Percentiles rank a stretch among this genome's conserved stretches.
Evolutionary conservation across 2,113 vertebrate species (phyloP).

Genomic region (Pimephales promelas): DNA sequence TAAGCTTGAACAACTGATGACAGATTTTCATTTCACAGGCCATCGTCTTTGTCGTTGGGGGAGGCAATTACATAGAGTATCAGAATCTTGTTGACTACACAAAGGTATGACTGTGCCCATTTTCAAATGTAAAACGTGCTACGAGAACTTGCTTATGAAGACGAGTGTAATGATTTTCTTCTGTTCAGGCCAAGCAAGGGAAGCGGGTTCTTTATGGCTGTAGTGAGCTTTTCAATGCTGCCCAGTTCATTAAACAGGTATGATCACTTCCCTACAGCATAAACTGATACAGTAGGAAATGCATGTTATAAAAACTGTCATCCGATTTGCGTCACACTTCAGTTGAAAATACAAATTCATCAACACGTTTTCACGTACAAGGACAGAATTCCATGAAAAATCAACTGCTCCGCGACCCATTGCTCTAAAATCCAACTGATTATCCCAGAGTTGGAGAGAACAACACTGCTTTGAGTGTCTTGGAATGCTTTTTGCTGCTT

Average conservation of each 20-base stretch:
- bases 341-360: background rate
- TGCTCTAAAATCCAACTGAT: constrained; percentile 8
- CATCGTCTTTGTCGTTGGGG: constrained; percentile 95
- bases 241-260: constrained; percentile 96
- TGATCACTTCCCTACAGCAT: background rate
- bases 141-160: background rate
- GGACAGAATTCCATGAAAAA: constrained; percentile 8
- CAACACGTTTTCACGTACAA: constrained; percentile 17
- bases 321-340: background rate
- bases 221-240: constrained; percentile 94
- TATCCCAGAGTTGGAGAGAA: constrained; percentile 17
- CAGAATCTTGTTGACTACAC: constrained; percentile 96
- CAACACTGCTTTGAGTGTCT: constrained; percentile 32
- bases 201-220: constrained; percentile 95
- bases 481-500: constrained; percentile 49
- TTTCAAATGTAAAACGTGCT: background rate
- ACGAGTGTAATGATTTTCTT: background rate
- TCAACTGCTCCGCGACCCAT: background rate
- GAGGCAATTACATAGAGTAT: constrained; percentile 98
- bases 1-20: background rate
- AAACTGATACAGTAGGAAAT: background rate
- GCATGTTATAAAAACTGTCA: background rate
- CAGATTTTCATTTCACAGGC: constrained; percentile 76
- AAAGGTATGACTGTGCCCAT: constrained; percentile 78
- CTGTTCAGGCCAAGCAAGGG: constrained; percentile 85